Conservation (phyloP, 2,113 vertebrate species). For the Syngnathus scovelli region DNA sequence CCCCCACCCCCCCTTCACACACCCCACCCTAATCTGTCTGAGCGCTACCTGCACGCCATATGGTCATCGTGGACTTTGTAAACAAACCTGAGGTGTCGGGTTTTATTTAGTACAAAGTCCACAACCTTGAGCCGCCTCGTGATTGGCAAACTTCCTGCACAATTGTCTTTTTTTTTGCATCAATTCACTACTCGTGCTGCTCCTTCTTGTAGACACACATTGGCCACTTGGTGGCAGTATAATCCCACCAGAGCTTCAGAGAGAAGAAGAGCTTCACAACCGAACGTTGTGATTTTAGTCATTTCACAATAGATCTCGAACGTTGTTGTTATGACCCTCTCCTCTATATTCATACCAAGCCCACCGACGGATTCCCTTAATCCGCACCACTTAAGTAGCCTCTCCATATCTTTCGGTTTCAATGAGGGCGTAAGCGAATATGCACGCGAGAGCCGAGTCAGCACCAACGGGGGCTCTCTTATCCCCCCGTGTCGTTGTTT, state of each 20-base stretch:
- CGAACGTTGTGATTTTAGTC: too few species aligned
- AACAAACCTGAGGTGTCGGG: not conserved
- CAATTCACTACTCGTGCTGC: not conserved
- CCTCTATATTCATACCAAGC: conserved; percentile 24
- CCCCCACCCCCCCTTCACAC: conserved; percentile 7
- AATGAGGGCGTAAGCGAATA: not conserved
- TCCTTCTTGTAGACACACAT: not conserved
- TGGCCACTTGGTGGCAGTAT: too few species aligned
- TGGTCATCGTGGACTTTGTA: conserved; percentile 24
- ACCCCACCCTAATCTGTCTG: conserved; percentile 52
- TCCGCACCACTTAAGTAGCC: conserved; percentile 3
- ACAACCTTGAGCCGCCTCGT: not conserved
- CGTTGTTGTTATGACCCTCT: conserved; percentile 12
- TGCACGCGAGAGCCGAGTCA: conserved; percentile 25
- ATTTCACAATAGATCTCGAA: not conserved
- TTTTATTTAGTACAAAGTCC: not conserved
- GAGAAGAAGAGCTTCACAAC: too few species aligned
- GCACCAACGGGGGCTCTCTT: conserved; percentile 23
- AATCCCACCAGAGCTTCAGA: too few species aligned
- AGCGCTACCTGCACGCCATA: conserved; percentile 45
- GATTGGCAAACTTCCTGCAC: too few species aligned
- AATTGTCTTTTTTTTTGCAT: too few species aligned
- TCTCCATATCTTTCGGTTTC: not conserved
- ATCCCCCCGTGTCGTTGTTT: conserved; percentile 30
- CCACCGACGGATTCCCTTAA: conserved; percentile 17